These are phyloP conservation scores for Abramis brama DNA, from an alignment of 2,113 vertebrate genomes.

Conservation along the genomic window DNA sequence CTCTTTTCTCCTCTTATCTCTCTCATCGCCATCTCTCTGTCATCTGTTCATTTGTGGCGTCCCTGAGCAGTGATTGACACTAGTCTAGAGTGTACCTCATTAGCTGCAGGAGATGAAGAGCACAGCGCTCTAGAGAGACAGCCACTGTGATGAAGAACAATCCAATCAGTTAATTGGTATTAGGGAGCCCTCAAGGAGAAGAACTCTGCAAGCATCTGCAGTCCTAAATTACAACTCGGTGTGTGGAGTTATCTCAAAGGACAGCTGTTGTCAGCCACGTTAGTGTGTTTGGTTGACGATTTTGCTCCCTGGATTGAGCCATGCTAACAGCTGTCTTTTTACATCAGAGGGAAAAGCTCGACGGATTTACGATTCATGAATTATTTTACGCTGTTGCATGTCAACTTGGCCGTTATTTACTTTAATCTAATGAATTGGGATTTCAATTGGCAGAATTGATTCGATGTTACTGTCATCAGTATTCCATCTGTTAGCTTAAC, in stretches of 20 bases:
- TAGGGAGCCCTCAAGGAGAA: slow-evolving; percentile 37
- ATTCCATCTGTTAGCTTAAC: not conserved
- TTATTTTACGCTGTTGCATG: not conserved
- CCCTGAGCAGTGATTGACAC: slow-evolving; percentile 44
- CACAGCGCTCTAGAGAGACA: slow-evolving; percentile 11
- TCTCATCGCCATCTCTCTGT: not conserved
- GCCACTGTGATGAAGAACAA: slow-evolving; percentile 47
- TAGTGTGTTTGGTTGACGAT: slow-evolving; percentile 9
- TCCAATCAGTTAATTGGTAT: slow-evolving; percentile 54
- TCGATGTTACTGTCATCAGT: not conserved
- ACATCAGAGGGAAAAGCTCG: not conserved
- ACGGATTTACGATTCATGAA: not conserved
- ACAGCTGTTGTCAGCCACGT: slow-evolving; percentile 13
- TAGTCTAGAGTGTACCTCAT: slow-evolving; percentile 50
- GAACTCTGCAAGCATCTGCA: slow-evolving; percentile 42
- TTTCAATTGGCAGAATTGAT: slow-evolving; percentile 9
- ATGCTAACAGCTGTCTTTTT: slow-evolving; percentile 20
- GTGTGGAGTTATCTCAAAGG: slow-evolving; percentile 31
- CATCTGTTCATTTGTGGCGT: not conserved
- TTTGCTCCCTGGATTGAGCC: slow-evolving; percentile 8
- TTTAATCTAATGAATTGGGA: not conserved
- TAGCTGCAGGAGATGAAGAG: slow-evolving; percentile 44
- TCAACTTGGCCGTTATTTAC: not conserved
- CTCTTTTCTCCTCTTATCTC: slow-evolving; percentile 5
- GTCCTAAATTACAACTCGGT: slow-evolving; percentile 36